Evolutionary conservation across 1,140 invertebrate species (phyloP), one percentile per base, ranked within the genome.

Genomic region (Trinorchestia longiramus): DNA sequence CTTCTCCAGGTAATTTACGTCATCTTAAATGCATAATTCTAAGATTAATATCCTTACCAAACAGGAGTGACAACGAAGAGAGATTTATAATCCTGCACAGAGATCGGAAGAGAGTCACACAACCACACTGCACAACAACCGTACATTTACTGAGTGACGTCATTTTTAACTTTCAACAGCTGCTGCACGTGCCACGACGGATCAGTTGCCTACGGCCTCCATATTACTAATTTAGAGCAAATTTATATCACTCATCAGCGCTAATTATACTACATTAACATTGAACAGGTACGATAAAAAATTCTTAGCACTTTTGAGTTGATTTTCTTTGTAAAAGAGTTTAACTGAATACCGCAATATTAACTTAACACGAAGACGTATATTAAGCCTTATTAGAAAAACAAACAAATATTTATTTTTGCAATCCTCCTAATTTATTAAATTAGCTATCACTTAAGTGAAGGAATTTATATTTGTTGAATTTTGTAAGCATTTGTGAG

Each of bases 81-180:
- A 43, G 36, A 42, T 15, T 40, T 19, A 28, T 90, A 90, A 90
- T 90, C 88, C 88, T 42, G 88, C 41, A 90, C n/a, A 8, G 3
- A 90, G 88, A 19, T 43, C n/a, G 3, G 41, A 90, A 90, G 88
- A 90, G 88, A 90, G 88, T 43, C 92, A 45, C 92, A 94, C 92
- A 44, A 6, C 92, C 92, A 94, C 92, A 45, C 92, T 45, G 41
- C 4, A 40, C 92, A 94, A 94, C 92, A 44, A 47, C 44, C 40
- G 36, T 44, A 94, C 92, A 94, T 43, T 45, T 40, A 94, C 92
- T 94, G 36, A 94, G 92, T 94, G 92, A 94, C 92, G 92, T 94
- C 92, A 94, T n/a, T n/a, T n/a, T n/a, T 47, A 94, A 94, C 92
- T 94, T 94, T 94, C 92, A 44, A 94, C 92, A 94, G 92, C 92